A percentile compares a stretch with the other conserved stretches of the same genome.
These are phyloP conservation scores for Volucella inanis DNA, from an alignment of 2,888 invertebrate species.

Conservation along the genomic window DNA sequence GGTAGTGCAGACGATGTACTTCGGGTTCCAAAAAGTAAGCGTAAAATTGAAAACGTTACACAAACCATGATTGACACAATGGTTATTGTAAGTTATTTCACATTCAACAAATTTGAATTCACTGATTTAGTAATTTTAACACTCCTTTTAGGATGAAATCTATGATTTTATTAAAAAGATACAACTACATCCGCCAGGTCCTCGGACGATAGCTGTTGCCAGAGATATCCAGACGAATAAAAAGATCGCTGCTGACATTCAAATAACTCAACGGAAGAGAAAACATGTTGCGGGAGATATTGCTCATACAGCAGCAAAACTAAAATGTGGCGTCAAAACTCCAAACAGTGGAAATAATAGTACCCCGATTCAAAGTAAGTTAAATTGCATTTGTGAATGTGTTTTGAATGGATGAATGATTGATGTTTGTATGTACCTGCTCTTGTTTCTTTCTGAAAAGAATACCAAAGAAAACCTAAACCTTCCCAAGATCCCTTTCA, in stretches of 20 bases:
- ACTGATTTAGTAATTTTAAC: neutral
- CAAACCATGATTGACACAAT: conserved; percentile 91
- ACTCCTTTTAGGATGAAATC: conserved; percentile 85
- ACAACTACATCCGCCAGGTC: conserved; percentile 85
- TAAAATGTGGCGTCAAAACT: conserved; percentile 75
- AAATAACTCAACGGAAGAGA: conserved; percentile 83
- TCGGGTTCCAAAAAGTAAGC: conserved; percentile 88
- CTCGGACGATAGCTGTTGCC: conserved; percentile 79
- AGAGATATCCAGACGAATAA: conserved; percentile 59
- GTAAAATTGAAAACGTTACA: conserved; percentile 89
- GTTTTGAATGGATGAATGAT: conserved; percentile 23
- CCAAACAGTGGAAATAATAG: neutral
- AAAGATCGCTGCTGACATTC: conserved; percentile 78
- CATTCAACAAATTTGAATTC: neutral
- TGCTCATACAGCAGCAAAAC: conserved; percentile 80
- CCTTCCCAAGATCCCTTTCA: conserved; percentile 80
- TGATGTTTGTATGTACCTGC: conserved; percentile 24
- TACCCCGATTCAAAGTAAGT: conserved; percentile 41
- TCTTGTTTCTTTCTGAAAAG: conserved; percentile 47
- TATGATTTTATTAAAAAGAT: conserved; percentile 87
- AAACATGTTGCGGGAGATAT: conserved; percentile 84
- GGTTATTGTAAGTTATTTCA: conserved; percentile 85
- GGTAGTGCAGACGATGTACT: conserved; percentile 91
- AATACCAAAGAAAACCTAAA: conserved; percentile 77
- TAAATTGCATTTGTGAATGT: conserved; percentile 6